phyloP scores from a whole-genome alignment of 1,140 invertebrate species.

The Cherax quadricarinatus region DNA sequence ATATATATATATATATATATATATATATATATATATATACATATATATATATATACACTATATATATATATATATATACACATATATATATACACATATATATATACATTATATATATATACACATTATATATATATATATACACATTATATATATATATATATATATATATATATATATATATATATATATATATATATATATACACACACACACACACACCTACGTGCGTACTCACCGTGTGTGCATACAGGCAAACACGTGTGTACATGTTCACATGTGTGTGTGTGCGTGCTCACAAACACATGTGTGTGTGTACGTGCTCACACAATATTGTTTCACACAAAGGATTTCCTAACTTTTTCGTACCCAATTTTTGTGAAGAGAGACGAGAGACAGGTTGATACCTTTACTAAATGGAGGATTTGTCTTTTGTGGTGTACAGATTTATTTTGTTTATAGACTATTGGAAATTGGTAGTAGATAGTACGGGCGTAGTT shows the following conservation, averaged over 20 bases:
- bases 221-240: no score
- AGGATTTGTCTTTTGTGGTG: constrained; percentile 43
- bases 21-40: no score
- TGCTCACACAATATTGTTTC: background rate
- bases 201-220: background rate
- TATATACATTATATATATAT: no score
- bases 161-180: background rate
- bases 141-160: no score
- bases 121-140: no score
- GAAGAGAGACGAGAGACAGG: background rate
- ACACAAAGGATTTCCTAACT: background rate
- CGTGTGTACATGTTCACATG: background rate
- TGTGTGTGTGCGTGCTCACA: background rate
- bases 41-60: no score
- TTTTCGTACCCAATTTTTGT: background rate
- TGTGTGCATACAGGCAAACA: background rate
- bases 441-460: constrained; percentile 40
- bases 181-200: background rate
- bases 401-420: constrained; percentile 20
- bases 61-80: no score
- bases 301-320: background rate
- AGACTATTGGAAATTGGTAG: constrained; percentile 50
- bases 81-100: no score
- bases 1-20: no score
- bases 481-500: background rate